phyloP scores from a whole-genome alignment of 2,888 invertebrate genomes.

The Dione juno region DNA sequence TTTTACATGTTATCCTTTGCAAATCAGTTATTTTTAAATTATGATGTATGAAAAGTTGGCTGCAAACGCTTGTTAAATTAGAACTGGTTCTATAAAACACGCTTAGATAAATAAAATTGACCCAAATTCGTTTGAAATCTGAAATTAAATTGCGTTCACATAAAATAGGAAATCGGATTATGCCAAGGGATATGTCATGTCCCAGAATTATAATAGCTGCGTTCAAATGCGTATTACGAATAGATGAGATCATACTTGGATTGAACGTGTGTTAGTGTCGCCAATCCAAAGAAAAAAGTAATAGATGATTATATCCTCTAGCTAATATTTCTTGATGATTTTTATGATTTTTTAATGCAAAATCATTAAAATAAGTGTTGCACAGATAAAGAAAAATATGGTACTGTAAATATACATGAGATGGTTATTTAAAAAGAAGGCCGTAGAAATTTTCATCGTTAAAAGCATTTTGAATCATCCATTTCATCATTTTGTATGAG shows the following conservation, averaged over 20 bases:
- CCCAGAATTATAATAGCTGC: constrained; percentile 67
- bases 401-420: constrained; percentile 2
- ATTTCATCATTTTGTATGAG: constrained; percentile 20
- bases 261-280: constrained; percentile 40
- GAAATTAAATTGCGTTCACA: constrained; percentile 70
- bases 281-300: constrained; percentile 1
- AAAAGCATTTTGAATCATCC: constrained; percentile 16
- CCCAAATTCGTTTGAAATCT: constrained; percentile 69
- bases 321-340: constrained; percentile 7
- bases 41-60: neutral
- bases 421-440: constrained; percentile 9
- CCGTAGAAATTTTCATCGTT: constrained; percentile 5
- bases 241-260: constrained; percentile 68
- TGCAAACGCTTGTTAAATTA: neutral
- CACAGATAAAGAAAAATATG: neutral
- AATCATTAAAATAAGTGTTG: constrained; percentile 1
- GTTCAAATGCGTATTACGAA: constrained; percentile 54
- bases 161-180: constrained; percentile 59
- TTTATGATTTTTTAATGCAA: neutral
- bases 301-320: neutral
- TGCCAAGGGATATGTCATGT: constrained; percentile 76
- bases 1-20: neutral
- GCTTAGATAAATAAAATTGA: constrained; percentile 49
- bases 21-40: constrained; percentile 10
- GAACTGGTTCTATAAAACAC: constrained; percentile 1